A percentile compares a stretch with the other conserved stretches of the same genome.
These are phyloP conservation scores for Australoheros facetus DNA, from an alignment of 2,797 vertebrate species.

Conservation along the genomic window DNA sequence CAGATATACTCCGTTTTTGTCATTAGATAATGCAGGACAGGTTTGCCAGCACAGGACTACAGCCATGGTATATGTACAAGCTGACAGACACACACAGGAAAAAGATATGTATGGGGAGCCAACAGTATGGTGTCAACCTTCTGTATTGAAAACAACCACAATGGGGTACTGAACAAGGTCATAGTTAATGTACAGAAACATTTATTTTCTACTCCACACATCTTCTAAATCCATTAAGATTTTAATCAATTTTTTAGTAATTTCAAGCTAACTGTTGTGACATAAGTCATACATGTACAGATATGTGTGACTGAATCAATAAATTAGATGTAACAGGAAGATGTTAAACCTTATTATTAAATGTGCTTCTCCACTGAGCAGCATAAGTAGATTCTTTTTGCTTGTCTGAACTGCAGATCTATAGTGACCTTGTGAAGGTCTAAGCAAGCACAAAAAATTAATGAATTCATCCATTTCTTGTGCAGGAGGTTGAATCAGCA, in stretches of 20 bases:
- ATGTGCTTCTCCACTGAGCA: conserved; percentile 26
- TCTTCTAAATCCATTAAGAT: neutral
- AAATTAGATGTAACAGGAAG: conserved; percentile 15
- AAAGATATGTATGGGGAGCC: neutral
- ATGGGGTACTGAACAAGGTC: neutral
- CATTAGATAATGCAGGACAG: neutral
- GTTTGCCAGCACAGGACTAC: neutral
- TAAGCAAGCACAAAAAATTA: conserved; percentile 35
- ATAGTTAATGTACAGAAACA: neutral
- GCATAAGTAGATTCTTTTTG: conserved; percentile 23
- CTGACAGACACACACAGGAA: neutral
- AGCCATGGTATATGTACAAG: neutral
- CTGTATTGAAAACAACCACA: neutral
- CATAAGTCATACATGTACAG: neutral
- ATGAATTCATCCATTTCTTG: conserved; percentile 21
- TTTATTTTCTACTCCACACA: neutral
- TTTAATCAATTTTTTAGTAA: neutral
- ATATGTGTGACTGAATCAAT: conserved; percentile 34
- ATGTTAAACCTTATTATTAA: conserved; percentile 29
- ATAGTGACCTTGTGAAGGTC: conserved; percentile 58
- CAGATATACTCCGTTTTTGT: no score
- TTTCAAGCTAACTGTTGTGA: neutral
- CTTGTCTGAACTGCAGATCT: conserved; percentile 49
- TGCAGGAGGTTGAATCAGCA: conserved; percentile 38
- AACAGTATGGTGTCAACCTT: neutral